phyloP scores from a whole-genome alignment of 2,888 invertebrate genomes.

The Heliconius charithonia region DNA sequence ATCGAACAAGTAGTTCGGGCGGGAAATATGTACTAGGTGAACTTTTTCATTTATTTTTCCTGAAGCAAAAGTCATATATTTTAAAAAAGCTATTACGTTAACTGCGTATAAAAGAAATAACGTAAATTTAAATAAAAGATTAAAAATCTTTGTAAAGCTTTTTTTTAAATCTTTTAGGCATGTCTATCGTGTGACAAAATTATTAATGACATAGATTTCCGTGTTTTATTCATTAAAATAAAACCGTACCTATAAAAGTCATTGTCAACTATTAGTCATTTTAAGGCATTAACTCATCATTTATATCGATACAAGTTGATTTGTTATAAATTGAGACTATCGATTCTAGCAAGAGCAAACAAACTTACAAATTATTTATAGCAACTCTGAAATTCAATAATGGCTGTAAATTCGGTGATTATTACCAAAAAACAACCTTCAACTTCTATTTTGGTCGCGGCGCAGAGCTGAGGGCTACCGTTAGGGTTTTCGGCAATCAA shows the following conservation, averaged over 20 bases:
- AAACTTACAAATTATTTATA: not conserved
- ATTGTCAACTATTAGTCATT: not conserved
- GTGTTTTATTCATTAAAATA: not conserved
- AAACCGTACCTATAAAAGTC: not conserved
- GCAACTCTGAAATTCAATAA: not conserved
- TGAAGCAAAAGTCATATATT: too few relatives aligned
- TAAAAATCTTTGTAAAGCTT: not conserved
- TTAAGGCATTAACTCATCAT: not conserved
- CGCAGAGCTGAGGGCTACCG: constrained; percentile 40
- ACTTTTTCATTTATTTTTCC: too few relatives aligned
- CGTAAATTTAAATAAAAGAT: not conserved
- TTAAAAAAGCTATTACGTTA: too few relatives aligned
- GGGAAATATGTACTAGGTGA: too few relatives aligned
- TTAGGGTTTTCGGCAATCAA: constrained; percentile 65
- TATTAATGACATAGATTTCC: too few relatives aligned
- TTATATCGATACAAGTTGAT: not conserved
- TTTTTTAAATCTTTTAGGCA: not conserved
- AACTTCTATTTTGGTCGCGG: constrained; percentile 47
- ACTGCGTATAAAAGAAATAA: not conserved
- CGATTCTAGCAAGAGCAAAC: not conserved
- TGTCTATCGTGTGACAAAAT: too few relatives aligned
- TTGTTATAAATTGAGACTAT: not conserved
- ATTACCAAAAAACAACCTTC: not conserved
- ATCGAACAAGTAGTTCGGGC: too few relatives aligned
- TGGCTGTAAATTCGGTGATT: not conserved